These are phyloP conservation scores for Hyperopisus bebe DNA, from an alignment of 2,113 vertebrate species.

Conservation along the genomic window DNA sequence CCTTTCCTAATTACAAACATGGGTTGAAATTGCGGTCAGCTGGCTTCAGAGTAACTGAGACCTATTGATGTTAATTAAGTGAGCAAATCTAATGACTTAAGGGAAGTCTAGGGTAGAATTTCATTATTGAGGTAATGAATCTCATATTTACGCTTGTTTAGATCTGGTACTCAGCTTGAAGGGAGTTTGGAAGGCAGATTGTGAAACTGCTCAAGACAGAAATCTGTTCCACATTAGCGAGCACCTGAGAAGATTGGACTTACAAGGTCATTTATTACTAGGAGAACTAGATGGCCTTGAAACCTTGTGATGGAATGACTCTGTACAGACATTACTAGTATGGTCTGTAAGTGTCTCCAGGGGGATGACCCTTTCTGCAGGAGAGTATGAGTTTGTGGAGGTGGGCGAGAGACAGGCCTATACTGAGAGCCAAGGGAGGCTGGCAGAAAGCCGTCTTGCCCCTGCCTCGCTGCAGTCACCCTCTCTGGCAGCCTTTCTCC, in stretches of 20 bases:
- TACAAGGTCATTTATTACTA: background rate
- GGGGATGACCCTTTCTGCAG: constrained; percentile 50
- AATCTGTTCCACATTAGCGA: constrained; percentile 7
- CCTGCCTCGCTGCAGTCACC: background rate
- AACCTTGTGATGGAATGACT: background rate
- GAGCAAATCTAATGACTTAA: background rate
- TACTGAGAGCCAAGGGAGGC: constrained; percentile 35
- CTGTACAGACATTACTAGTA: background rate
- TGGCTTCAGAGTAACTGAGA: background rate
- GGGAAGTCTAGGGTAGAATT: background rate
- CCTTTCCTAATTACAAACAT: background rate
- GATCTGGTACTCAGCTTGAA: background rate
- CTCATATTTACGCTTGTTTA: background rate
- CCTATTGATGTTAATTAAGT: constrained; percentile 1
- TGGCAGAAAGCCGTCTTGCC: background rate
- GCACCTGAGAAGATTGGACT: background rate
- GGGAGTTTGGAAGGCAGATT: background rate
- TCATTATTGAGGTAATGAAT: constrained; percentile 5
- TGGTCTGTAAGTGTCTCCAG: background rate
- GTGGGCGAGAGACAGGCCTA: constrained; percentile 26
- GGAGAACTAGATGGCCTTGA: background rate
- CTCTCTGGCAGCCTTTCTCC: background rate
- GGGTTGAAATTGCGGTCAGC: background rate
- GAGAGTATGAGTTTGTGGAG: constrained; percentile 31
- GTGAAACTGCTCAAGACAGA: background rate